Evolutionary conservation across 2,113 vertebrate genomes (phyloP), one percentile per base, ranked within the genome.

Genomic region (Scortum barcoo): DNA sequence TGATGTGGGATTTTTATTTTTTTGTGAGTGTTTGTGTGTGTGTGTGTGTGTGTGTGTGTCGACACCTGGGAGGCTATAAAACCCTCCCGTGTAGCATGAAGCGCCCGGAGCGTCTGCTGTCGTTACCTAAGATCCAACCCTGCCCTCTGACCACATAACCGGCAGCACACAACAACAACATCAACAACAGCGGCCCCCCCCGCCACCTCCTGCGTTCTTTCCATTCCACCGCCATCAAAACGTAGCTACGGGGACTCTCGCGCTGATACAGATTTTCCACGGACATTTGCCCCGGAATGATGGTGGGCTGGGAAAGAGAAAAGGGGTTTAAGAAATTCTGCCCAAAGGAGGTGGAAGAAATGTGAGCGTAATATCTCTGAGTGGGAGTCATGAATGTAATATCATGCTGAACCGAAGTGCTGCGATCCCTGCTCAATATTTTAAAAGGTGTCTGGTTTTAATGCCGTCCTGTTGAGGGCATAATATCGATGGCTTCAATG

Each of bases 311-410:
- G 48, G n/a, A n/a, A n/a, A n/a, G n/a, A 78, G 78, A 84, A 78
- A 81, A 75, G 72, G 76, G 76, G 53, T 69, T 72, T 72, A 60
- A 68, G 80, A 83, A 76, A 90, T 84, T 85, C 87, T 9, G 87
- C 92, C 93, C 88, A 83, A 86, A 91, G 93, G 89, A 83, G 85
- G 78, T 19, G 85, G 88, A 92, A 91, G 92, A 93, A 92, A 93
- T 93, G 93, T 93, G 92, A 87, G 85, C 6, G 87, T 87, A 93
- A 93, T 93, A 91, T 92, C 88, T 73, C 48, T 54, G 90, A 86
- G 87, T 74, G 81, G 85, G 83, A 90, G 89, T 86, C 89, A 77
- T 89, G 87, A 90, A 88, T 88, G 88, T 84, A 85, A 92, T 90
- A 92, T 89, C 68, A 90, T 36, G n/a, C 28, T 12, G 74, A 83